Conservation (phyloP, 2,888 invertebrate species). For the Muscina levida region DNA sequence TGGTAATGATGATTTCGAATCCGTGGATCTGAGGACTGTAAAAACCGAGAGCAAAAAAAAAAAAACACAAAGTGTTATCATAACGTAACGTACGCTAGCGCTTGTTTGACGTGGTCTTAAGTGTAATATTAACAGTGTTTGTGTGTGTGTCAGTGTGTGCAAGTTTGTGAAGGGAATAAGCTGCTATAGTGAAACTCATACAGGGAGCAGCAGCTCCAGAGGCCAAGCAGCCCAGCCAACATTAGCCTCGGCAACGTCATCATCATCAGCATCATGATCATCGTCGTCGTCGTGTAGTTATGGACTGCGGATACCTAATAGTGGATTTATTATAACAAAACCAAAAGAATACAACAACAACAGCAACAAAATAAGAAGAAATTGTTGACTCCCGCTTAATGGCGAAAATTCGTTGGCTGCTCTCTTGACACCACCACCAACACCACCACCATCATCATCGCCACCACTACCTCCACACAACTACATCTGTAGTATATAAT, state of each 20-base stretch:
- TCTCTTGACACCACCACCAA: not conserved
- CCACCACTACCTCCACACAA: too few relatives aligned
- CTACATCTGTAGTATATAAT: not conserved
- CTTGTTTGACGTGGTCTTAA: constrained; percentile 6
- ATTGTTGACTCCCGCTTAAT: constrained; percentile 15
- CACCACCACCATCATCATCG: too few relatives aligned
- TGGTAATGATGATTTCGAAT: not conserved
- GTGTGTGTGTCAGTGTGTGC: constrained; percentile 25
- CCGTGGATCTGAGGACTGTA: not conserved
- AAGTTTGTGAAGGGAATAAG: constrained; percentile 21
- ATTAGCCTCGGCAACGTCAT: not conserved
- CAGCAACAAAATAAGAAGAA: too few relatives aligned
- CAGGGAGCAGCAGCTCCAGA: constrained; percentile 13
- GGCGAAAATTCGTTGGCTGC: constrained; percentile 11
- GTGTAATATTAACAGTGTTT: constrained; percentile 4
- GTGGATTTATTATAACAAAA: constrained; percentile 48
- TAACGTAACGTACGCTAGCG: constrained; percentile 17
- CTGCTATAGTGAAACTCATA: constrained; percentile 23
- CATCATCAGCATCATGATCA: not conserved
- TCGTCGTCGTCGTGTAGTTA: not conserved
- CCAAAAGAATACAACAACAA: too few relatives aligned
- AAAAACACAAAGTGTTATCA: constrained; percentile 11
- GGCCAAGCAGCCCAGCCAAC: constrained; percentile 5
- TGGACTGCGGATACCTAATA: constrained; percentile 36
- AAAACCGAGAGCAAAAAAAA: not conserved